These are phyloP conservation scores for Beaufortia kweichowensis DNA, from an alignment of 2,113 vertebrate species.

Conservation along the genomic window DNA sequence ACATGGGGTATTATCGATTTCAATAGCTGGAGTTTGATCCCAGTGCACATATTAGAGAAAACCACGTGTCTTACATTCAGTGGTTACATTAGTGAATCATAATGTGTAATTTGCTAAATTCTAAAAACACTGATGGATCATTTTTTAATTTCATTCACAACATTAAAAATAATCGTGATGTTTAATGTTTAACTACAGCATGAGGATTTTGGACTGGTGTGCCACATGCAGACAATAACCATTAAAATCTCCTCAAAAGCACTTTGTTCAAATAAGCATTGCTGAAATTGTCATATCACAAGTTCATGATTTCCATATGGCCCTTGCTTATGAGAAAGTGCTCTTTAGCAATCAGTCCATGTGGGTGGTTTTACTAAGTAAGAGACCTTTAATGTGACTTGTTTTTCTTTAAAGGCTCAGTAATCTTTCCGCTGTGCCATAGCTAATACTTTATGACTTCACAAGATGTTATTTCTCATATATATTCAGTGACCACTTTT, in stretches of 20 bases:
- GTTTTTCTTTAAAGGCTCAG: not conserved
- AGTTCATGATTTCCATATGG: not conserved
- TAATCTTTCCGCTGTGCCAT: not conserved
- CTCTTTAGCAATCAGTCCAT: conserved; percentile 1
- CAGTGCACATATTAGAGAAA: not conserved
- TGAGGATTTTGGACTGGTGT: too few relatives aligned
- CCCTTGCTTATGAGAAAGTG: conserved; percentile 4
- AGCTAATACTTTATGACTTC: not conserved
- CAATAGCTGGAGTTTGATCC: not conserved
- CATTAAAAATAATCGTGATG: too few relatives aligned
- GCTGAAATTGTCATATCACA: not conserved
- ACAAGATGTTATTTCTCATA: not conserved
- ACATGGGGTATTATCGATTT: not conserved
- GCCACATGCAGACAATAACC: not conserved
- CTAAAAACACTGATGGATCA: too few relatives aligned
- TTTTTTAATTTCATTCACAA: too few relatives aligned
- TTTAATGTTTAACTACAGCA: too few relatives aligned
- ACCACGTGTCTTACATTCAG: not conserved
- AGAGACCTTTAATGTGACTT: conserved; percentile 1
- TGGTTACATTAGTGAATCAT: too few relatives aligned
- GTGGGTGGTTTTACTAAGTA: not conserved
- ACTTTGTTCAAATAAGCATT: not conserved
- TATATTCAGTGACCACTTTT: not conserved
- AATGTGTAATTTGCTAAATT: too few relatives aligned
- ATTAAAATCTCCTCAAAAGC: not conserved